Evolutionary conservation across 2,113 vertebrate genomes (phyloP), one percentile per base, ranked within the genome.

Genomic region (Seriola rivoliana): DNA sequence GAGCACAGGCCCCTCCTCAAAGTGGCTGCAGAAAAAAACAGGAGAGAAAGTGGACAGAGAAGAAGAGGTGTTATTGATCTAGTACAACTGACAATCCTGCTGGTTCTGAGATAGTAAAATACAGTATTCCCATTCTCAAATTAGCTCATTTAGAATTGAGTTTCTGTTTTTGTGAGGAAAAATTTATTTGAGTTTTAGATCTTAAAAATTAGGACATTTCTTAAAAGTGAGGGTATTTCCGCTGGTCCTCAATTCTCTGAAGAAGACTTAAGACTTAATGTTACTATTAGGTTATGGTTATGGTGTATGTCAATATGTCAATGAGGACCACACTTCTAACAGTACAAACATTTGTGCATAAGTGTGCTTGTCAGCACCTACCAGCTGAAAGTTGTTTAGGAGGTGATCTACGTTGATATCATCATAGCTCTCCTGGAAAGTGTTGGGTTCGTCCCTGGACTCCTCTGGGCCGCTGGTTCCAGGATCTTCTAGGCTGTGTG

Each of bases 371-470:
- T 72, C 23, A 66, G 23, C 12, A 54, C 94, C 19, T 94, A 99
- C 98, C 97, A 96, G 75, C 66, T 96, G 96, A 84, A 96, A 90
- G 92, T 92, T 94, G 87, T 95, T 96, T 60, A 96, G 94, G 77
- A 97, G 91, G 42, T 97, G 96, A 88, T 96, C 95, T 91, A 96
- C 91, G 50, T 93, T 94, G 82, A 94, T 71, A 74, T 95, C 93
- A 12, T 96, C 96, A 21, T 97, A 96, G 95, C 90, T 98, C 94
- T 97, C 96, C 88, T 94, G 96, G 90, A 96, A 95, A 38, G 95
- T 42, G 81, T 59, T 92, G 63, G 96, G 93, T 70, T 97, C 95
- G 50, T 94, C 94, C 76, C 96, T 90, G 84, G 95, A 89, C 80
- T 97, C 97, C 62, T 98, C 96, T 25, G 85, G 92, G 85, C 96